Base-by-base conservation (phyloP, 2,113 vertebrate species). In the Chrysemys picta region DNA sequence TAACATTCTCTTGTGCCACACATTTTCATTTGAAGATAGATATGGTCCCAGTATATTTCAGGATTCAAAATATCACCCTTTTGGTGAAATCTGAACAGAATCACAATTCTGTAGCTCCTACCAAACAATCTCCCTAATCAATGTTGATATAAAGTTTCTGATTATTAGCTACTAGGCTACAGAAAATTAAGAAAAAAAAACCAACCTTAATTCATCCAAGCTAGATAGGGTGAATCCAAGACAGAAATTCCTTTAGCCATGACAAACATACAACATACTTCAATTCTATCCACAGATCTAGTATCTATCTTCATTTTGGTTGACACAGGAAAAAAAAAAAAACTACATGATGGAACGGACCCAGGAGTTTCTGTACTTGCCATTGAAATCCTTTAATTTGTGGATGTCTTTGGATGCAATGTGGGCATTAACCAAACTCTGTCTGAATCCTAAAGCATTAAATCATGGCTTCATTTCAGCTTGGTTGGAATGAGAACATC, bases 401-500 rank as follows among this genome's bases (percentile, higher is more conserved):
- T 93, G 25, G 59, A 22, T 93, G 49, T 79, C 93, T 90, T 92
- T 93, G 85, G 31, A 88, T 92, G 87, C 62, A 95, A 57, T 94
- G 82, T 85, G 54, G 94, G 53, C 85, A 75, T 53, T 79, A 95
- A 90, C 88, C 85, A 95, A 78, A 88, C 53, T 93, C 89, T 91
- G 91, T 94, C 95, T 62, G 72, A 89, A 95, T 95, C 93, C 56
- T 91, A 45, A 35, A 89, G 85, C 78, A 88, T 95, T 94, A 96
- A 94, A 62, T 92, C 93, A 94, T 92, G 83, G 62, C 87, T 95
- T 97, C 96, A 93, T 92, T 97, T 96, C 93, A 94, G 90, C 85
- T 87, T 93, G 57, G 50, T 97, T 97, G 94, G 94, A 95, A 79
- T 53, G 90, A 93, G 91, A 95, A 94, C 84, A 93, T 93, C 94